Evolutionary conservation across 1,140 invertebrate species (phyloP), one percentile per base, ranked within the genome.

Genomic region (Babylonia areolata): DNA sequence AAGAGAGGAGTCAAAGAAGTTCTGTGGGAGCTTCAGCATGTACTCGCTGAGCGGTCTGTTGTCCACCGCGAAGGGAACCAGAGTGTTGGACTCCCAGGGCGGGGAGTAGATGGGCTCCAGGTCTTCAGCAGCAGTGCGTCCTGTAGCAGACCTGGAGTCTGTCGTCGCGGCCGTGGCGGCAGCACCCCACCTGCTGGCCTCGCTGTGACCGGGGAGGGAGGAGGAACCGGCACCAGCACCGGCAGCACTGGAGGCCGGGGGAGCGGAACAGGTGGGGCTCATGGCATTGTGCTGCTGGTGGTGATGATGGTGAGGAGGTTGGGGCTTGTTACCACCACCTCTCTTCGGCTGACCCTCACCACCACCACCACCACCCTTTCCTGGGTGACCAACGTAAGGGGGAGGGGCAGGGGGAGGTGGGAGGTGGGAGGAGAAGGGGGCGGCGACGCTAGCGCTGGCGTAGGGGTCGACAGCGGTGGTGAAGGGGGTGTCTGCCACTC

Each of bases 31-130:
- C 12, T 82, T n/a, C 33, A 82, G 58, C 81, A 82, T 82, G 81
- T 82, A 82, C 23, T 82, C 54, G 28, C 81, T 82, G 51, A 82
- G 54, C 2, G 81, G 81, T 40, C 81, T 35, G 58, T 82, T 82
- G 58, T 82, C 81, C 15, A 33, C 37, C 33, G 35, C 81, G 54
- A 82, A 69, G 12, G 80, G 31, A 9, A 54, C 31, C 46, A 81
- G 46, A 33, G 42, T 51, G 35, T 71, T 82, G 54, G 54, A 69
- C 35, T 69, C 81, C 81, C 81, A 82, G 54, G 81, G 81, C 0
- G 81, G 81, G 35, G 54, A 69, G 54, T 82, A 82, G 51, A 82
- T 82, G 42, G 81, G 64, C 35, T 82, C 81, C 28, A 51, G 17
- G 46, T 51, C 17, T 0, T 51, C 46, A 12, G 46, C 46, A 9